Evolutionary conservation across 2,888 invertebrate genomes (phyloP).

Genomic region (Diaperis boleti): DNA sequence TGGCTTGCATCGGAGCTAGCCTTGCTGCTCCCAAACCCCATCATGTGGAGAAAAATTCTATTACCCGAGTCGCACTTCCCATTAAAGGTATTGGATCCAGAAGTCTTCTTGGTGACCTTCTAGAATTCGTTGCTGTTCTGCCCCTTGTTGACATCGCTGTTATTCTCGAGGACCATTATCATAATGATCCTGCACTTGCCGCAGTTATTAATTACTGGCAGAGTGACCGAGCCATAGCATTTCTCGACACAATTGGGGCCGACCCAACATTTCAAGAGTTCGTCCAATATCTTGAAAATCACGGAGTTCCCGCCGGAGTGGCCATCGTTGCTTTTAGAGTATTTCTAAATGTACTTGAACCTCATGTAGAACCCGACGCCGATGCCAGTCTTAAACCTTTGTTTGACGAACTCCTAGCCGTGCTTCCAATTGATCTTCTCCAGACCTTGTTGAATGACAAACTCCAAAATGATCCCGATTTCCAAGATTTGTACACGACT

Average conservation of each 20-base stretch:
- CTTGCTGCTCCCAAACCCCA: constrained; percentile 39
- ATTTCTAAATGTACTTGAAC: constrained; percentile 23
- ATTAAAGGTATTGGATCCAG: constrained; percentile 53
- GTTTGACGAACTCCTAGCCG: constrained; percentile 49
- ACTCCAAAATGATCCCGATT: constrained; percentile 47
- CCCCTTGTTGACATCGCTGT: not conserved
- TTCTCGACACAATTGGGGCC: constrained; percentile 44
- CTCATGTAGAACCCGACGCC: constrained; percentile 28
- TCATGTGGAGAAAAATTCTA: constrained; percentile 1
- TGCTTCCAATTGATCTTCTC: constrained; percentile 48
- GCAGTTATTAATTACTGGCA: constrained; percentile 50
- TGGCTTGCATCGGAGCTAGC: not conserved
- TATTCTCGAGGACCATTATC: constrained; percentile 43
- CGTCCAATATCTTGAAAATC: constrained; percentile 43
- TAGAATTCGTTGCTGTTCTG: constrained; percentile 41
- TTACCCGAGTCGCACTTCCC: no score
- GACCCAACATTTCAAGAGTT: constrained; percentile 43
- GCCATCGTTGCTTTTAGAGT: constrained; percentile 33
- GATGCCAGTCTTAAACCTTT: constrained; percentile 30
- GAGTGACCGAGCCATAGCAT: constrained; percentile 49
- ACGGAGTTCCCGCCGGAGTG: constrained; percentile 46
- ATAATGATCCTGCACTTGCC: constrained; percentile 50
- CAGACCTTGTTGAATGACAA: constrained; percentile 45
- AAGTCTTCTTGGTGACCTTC: constrained; percentile 48
- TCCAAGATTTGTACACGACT: constrained; percentile 48